Evolutionary conservation across 2,888 invertebrate species (phyloP), one percentile per base, ranked within the genome.

Genomic region (Monochamus alternatus): DNA sequence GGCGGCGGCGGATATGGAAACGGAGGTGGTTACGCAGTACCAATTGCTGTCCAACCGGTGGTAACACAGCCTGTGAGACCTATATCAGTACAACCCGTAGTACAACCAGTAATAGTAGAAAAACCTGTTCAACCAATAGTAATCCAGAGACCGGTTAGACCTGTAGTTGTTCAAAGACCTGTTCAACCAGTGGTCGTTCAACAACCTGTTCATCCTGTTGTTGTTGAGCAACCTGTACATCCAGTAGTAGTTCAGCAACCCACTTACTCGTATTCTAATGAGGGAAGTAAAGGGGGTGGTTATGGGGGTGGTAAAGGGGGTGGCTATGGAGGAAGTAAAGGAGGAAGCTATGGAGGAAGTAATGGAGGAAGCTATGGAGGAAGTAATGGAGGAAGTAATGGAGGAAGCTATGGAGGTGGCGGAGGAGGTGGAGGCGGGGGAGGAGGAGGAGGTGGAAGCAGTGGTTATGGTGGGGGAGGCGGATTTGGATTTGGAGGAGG

Each of bases 401-500:
- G n/a, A 32, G 64, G 64, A 31, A 43, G 64, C 38, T 38, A 51
- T 14, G 64, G 67, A 3, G 67, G 67, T 9, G 67, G 67, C 1
- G 47, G 47, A 3, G 59, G 59, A 10, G 67, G 67, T 52, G 47
- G 47, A 4, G 67, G 67, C 5, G 73, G 74, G 1, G 76, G 76
- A n/a, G 74, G 76, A 5, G 71, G 77, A 30, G 67, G 73, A 7
- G 75, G 75, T 31, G 66, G 77, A 4, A 74, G 74, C n/a, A 52
- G 71, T 8, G 76, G 76, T 22, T 52, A 51, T 5, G 76, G 76
- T 7, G 14, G 38, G 1, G 78, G 76, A 5, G 67, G 74, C 12
- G 72, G 72, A 30, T 65, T 52, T 32, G 75, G 73, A 63, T 70
- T 67, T 62, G 73, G 78, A 38, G 66, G 72, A 14, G 78, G 76